Base-by-base conservation (phyloP, 2,888 invertebrate species). In the Nomada hirtipes region DNA sequence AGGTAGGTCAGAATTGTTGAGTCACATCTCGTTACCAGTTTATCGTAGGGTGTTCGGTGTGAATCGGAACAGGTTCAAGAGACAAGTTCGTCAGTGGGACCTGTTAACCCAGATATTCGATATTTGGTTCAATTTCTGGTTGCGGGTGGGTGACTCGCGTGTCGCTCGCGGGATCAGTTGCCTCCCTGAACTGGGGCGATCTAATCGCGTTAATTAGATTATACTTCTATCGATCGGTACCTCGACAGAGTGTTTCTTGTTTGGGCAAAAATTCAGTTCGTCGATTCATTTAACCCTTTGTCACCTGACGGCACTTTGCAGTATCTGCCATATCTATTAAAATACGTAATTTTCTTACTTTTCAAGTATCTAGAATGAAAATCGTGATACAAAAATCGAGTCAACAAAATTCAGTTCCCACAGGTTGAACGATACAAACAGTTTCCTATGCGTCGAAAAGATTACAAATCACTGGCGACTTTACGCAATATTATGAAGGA, bases 11-110 rank as follows among this genome's bases (percentile, higher is more conserved):
- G 53, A 78, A 53, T 74, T 65, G 64, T 70, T 53, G 79, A 68
- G 71, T 73, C 75, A 69, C 52, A 61, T 26, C 79, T 36, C 29
- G 76, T 76, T 64, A 77, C 53, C 36, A 55, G 55, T 65, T 77
- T 29, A 80, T 79, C 42, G 36, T 15, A 81, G 67, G 26, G 26
- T 79, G 70, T 71, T 59, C 55, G 64, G 57, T 73, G 57, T 26
- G 52, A 73, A 76, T 77, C 50, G 53, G 61, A 52, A 44, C 88
- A 89, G 86, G 87, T 88, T 89, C 90, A 88, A 89, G 87, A 79
- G 83, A 81, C 90, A 89, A 88, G 88, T 90, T 90, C 86, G 83
- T 81, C 73, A 79, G 75, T 42, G 71, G 80, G 71, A 59, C 69
- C 69, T 50, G 53, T 69, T 87, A 84, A 86, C 86, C 88, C 76